These are phyloP conservation scores for Eurosta solidaginis DNA, from an alignment of 1,140 invertebrate species.

Conservation along the genomic window DNA sequence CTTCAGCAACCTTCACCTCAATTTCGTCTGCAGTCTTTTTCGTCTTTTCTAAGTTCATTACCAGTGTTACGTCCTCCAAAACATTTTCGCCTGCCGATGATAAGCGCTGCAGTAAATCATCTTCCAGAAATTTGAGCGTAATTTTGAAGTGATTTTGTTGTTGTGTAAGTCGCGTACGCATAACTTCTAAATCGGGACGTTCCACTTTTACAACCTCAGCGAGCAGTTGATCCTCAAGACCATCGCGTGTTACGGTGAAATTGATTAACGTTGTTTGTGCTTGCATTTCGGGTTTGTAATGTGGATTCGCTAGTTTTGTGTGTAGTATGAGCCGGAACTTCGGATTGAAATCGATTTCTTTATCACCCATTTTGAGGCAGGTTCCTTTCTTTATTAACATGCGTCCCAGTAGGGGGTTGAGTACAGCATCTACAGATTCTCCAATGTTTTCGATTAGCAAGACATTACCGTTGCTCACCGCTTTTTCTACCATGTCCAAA, in stretches of 20 bases:
- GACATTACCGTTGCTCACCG: slow-evolving; percentile 73
- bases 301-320: slow-evolving; percentile 92
- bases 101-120: slow-evolving; percentile 82
- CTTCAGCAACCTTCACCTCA: slow-evolving; percentile 82
- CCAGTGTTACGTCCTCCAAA: slow-evolving; percentile 85
- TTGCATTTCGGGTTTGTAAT: slow-evolving; percentile 96
- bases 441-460: slow-evolving; percentile 89
- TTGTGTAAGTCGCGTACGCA: slow-evolving; percentile 77
- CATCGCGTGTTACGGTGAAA: slow-evolving; percentile 91
- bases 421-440: slow-evolving; percentile 86
- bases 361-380: slow-evolving; percentile 82
- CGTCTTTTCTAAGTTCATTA: slow-evolving; percentile 91
- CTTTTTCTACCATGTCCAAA: slow-evolving; percentile 81
- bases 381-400: slow-evolving; percentile 84
- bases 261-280: slow-evolving; percentile 94
- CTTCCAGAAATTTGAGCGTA: slow-evolving; percentile 86
- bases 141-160: slow-evolving; percentile 97
- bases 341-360: slow-evolving; percentile 86
- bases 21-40: slow-evolving; percentile 92
- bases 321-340: slow-evolving; percentile 86
- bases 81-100: slow-evolving; percentile 90
- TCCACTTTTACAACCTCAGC: slow-evolving; percentile 94
- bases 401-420: slow-evolving; percentile 87
- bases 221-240: slow-evolving; percentile 90
- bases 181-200: slow-evolving; percentile 84